Evolutionary conservation across 2,113 vertebrate species (phyloP).

Genomic region (Hemiprocne comata): DNA sequence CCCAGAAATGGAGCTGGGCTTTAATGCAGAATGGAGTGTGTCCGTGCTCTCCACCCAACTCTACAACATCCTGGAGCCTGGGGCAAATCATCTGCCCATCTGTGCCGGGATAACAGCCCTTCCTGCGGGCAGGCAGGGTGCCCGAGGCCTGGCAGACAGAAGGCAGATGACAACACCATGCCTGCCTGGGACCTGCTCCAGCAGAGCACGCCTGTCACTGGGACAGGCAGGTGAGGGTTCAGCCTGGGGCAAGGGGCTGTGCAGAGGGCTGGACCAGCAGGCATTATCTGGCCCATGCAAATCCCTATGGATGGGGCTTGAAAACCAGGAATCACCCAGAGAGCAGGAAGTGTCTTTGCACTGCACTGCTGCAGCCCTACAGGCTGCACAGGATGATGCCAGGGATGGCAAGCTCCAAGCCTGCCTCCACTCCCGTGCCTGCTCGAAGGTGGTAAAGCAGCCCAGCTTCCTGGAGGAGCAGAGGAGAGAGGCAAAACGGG

Average conservation of each 20-base stretch:
- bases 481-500: background rate
- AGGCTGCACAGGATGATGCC: background rate
- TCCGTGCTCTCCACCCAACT: background rate
- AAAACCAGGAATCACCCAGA: background rate
- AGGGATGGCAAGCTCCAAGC: background rate
- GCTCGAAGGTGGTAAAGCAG: background rate
- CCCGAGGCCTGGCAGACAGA: background rate
- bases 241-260: background rate
- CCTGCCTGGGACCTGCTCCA: background rate
- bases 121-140: background rate
- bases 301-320: background rate
- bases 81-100: background rate
- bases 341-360: background rate
- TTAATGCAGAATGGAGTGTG: background rate
- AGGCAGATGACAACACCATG: background rate
- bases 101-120: background rate
- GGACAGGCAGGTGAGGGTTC: background rate
- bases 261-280: background rate
- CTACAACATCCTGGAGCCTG: accelerated
- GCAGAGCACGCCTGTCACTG: background rate
- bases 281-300: background rate
- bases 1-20: background rate
- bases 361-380: background rate
- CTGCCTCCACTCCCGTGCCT: background rate
- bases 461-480: background rate